Conservation (phyloP, 1,140 invertebrate genomes). For the Pissodes strobi region DNA sequence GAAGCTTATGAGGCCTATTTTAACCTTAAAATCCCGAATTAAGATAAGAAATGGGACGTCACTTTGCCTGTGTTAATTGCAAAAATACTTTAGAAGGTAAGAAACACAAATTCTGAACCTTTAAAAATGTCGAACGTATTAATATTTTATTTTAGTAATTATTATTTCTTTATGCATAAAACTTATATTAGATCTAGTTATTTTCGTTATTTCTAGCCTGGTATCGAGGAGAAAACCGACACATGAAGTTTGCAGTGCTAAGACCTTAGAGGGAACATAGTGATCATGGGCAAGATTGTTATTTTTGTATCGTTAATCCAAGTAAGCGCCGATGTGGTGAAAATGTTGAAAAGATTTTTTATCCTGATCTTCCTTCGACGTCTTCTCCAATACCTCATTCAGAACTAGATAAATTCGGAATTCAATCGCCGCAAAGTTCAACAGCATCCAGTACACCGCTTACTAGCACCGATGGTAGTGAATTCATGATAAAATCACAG, state of each 20-base stretch:
- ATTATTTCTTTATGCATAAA: conserved; percentile 4
- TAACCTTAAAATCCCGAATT: not conserved
- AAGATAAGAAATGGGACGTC: conserved; percentile 5
- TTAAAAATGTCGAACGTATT: not conserved
- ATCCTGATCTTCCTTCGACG: conserved; percentile 5
- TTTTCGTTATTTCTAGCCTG: too few species aligned
- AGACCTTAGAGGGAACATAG: conserved; percentile 12
- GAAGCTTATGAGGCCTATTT: too few species aligned
- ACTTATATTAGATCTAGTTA: not conserved
- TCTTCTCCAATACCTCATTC: conserved; percentile 12
- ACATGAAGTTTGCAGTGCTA: conserved; percentile 10
- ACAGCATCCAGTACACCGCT: not conserved
- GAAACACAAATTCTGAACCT: conserved; percentile 11
- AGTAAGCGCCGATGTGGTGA: too few species aligned
- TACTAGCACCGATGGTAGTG: not conserved
- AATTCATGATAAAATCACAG: not conserved
- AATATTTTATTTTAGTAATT: conserved; percentile 5
- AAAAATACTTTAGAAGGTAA: conserved; percentile 60
- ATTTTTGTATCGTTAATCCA: not conserved
- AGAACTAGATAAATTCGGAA: not conserved
- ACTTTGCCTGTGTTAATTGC: conserved; percentile 31
- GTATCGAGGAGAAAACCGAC: too few species aligned
- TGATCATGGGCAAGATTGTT: not conserved
- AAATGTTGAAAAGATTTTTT: not conserved
- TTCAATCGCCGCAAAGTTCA: conserved; percentile 3